Percentiles rank a stretch among this genome's conserved stretches.
Conservation (phyloP, 1,140 invertebrate species). For the Parasteatoda tepidariorum region DNA sequence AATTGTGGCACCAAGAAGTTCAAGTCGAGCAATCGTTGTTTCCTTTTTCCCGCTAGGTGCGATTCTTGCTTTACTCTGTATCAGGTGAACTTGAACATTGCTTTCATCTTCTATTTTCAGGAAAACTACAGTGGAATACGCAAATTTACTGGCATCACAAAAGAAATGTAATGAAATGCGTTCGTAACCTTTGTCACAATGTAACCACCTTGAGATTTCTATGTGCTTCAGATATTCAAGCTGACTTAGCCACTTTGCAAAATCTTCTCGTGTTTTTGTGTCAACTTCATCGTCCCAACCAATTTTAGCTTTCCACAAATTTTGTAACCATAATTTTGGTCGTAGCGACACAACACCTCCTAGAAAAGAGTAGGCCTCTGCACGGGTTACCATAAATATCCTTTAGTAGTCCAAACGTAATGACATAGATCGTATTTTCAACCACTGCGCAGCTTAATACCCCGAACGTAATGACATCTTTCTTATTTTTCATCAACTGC, state of each 20-base stretch:
- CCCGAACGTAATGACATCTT: too few species aligned
- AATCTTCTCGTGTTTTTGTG: conserved; percentile 8
- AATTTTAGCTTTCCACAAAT: conserved; percentile 13
- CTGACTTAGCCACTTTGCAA: conserved; percentile 9
- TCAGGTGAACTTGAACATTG: conserved; percentile 27
- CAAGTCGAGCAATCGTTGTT: conserved; percentile 1
- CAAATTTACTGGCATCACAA: conserved; percentile 10
- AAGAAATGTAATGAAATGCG: too few species aligned
- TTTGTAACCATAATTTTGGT: conserved; percentile 16
- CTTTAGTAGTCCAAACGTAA: too few species aligned
- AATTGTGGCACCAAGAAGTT: conserved; percentile 24
- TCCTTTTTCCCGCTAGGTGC: background rate
- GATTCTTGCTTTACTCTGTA: conserved; percentile 45
- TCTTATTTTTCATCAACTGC: too few species aligned
- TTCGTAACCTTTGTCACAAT: background rate
- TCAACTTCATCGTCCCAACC: conserved; percentile 11
- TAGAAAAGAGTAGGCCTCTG: too few species aligned
- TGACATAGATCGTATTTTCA: too few species aligned
- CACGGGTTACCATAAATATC: too few species aligned
- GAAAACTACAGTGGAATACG: background rate
- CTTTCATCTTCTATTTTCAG: background rate
- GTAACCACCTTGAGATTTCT: background rate
- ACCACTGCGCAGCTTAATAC: too few species aligned
- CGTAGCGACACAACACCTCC: too few species aligned
- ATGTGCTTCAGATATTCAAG: conserved; percentile 10